Evolutionary conservation across 2,888 invertebrate genomes (phyloP), one percentile per base, ranked within the genome.

Genomic region (Yponomeuta malinellus): DNA sequence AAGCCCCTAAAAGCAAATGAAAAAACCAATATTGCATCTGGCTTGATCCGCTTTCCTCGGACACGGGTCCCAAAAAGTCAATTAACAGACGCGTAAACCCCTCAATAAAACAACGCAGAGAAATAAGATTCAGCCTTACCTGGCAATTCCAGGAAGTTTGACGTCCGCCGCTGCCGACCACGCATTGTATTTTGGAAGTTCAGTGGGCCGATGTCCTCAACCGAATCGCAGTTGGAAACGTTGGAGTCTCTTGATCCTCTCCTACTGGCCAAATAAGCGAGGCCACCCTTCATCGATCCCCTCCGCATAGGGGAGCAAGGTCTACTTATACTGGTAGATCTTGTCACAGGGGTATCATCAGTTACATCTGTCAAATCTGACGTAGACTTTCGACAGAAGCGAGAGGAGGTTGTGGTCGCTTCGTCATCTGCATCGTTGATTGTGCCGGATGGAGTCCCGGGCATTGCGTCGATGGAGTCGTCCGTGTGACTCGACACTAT

Each of bases 71-170:
- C 9, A 6, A 43, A 43, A 43, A 43, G 43, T 43, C 43, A 43
- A 43, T 43, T 43, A 43, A 43, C 43, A 43, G 43, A 43, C 43
- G 43, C 43, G 43, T 43, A 43, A 43, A 43, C 15, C 52, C 29
- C n/a, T 64, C 1, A 64, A 64, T 64, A 64, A 64, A 64, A 23
- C 64, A 4, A 10, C 4, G 52, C 15, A 37, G 10, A 64, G 31
- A 64, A 64, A 10, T 23, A 33, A 4, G 33, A 33, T 65, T 67
- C 3, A 5, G 88, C 4, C 88, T 89, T 84, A 97, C 97, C 96
- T 85, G 97, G 97, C 76, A 97, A 86, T 84, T 97, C 97, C 70
- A 97, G 91, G 82, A 97, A 97, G 87, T 97, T 97, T 0, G 97
- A 97, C 4, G 97, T 97, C 76, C 97, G 92, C 48, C 97, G 90